These are phyloP conservation scores for Onthophagus sagittarius DNA, from an alignment of 2,888 invertebrate genomes.

Conservation along the genomic window DNA sequence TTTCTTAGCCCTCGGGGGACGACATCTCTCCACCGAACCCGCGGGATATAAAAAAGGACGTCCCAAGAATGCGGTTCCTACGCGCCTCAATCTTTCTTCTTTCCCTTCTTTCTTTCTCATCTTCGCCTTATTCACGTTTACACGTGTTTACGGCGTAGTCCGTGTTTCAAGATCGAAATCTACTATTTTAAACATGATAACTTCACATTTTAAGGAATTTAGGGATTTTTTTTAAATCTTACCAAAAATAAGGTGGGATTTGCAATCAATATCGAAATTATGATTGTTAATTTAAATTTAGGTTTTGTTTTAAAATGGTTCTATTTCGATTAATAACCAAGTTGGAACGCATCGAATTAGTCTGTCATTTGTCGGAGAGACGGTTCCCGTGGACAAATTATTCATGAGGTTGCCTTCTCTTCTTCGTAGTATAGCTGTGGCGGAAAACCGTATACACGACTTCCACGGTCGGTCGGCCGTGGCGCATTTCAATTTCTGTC, in stretches of 20 bases:
- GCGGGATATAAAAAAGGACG: constrained; percentile 35
- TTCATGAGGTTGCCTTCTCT: constrained; percentile 7
- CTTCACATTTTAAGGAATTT: background rate
- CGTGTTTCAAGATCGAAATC: background rate
- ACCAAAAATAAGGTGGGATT: too few relatives aligned
- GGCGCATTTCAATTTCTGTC: constrained; percentile 10
- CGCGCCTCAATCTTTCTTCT: constrained; percentile 25
- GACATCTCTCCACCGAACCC: constrained; percentile 4
- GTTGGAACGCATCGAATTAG: background rate
- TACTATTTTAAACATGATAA: background rate
- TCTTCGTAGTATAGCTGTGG: background rate
- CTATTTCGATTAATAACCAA: background rate
- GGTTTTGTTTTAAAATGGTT: too few relatives aligned
- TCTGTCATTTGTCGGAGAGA: background rate
- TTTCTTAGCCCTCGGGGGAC: background rate
- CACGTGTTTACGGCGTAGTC: constrained; percentile 10
- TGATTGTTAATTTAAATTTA: too few relatives aligned
- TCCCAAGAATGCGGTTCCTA: constrained; percentile 42
- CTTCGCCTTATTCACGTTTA: background rate
- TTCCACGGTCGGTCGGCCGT: constrained; percentile 3
- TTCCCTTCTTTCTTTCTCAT: background rate
- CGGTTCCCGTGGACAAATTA: constrained; percentile 8
- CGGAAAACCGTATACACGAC: background rate
- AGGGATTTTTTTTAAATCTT: too few relatives aligned
- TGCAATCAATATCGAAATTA: too few relatives aligned